Percentiles rank a stretch among this genome's conserved stretches.
phyloP scores from a whole-genome alignment of 1,140 invertebrate genomes.

The Pristionchus pacificus region DNA sequence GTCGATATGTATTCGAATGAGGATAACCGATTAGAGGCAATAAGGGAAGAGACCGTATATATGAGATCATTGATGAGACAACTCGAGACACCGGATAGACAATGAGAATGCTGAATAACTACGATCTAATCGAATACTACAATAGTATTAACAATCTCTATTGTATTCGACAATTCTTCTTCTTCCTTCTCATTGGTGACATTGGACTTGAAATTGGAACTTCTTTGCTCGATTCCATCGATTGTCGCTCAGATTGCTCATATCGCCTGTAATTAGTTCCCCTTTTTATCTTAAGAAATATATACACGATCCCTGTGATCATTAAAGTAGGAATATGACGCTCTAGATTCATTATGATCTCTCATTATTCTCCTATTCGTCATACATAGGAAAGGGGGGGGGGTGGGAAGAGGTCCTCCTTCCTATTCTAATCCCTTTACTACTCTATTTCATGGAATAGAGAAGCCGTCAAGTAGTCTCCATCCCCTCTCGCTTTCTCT shows the following conservation, averaged over 20 bases:
- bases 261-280: neutral
- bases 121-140: neutral
- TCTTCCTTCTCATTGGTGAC: neutral
- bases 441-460: no score
- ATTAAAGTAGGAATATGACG: no score
- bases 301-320: no score
- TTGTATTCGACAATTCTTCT: neutral
- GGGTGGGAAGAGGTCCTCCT: no score
- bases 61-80: neutral
- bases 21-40: neutral
- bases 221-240: no score
- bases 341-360: no score
- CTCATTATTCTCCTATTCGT: no score
- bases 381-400: no score
- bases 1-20: neutral
- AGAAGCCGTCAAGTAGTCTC: neutral
- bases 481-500: neutral
- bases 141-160: neutral
- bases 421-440: no score
- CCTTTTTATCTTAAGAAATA: no score
- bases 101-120: no score
- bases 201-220: neutral
- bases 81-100: neutral
- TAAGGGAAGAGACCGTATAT: neutral
- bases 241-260: constrained; percentile 1